Evolutionary conservation across 2,797 vertebrate species (phyloP).

Genomic region (Lagodon rhomboides): DNA sequence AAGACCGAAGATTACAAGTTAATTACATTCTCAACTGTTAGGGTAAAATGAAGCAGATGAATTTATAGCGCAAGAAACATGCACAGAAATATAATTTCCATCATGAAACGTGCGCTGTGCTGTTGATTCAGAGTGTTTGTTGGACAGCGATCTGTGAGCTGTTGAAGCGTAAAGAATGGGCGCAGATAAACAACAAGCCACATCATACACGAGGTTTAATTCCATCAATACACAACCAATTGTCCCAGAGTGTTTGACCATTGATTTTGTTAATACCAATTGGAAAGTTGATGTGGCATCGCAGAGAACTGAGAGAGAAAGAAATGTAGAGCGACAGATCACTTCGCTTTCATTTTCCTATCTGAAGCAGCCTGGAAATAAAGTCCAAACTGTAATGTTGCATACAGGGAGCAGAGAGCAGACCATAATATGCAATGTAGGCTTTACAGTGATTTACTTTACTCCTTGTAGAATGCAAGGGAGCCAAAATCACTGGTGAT

Average conservation of each 20-base stretch:
- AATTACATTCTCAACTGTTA: conserved; percentile 50
- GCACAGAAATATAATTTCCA: conserved; percentile 22
- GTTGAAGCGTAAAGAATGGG: conserved; percentile 73
- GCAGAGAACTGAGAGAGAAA: conserved; percentile 30
- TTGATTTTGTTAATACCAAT: conserved; percentile 93
- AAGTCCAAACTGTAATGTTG: conserved; percentile 40
- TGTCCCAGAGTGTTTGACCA: conserved; percentile 92
- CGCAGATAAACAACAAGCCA: conserved; percentile 89
- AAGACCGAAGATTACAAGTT: conserved; percentile 53
- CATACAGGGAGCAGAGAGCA: conserved; percentile 3
- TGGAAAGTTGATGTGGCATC: conserved; percentile 84
- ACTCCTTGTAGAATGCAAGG: conserved; percentile 70
- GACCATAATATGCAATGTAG: conserved; percentile 29
- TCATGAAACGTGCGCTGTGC: conserved; percentile 19
- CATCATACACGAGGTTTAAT: conserved; percentile 94
- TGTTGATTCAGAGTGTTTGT: conserved; percentile 40
- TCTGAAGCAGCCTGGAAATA: conserved; percentile 23
- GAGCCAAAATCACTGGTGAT: conserved; percentile 73
- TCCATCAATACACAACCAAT: conserved; percentile 95
- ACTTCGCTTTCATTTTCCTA: conserved; percentile 45
- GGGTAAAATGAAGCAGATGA: conserved; percentile 23
- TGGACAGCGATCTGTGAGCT: conserved; percentile 43
- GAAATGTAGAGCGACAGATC: conserved; percentile 32
- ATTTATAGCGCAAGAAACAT: conserved; percentile 26
- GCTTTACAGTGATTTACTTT: conserved; percentile 70